A percentile compares a stretch with the other conserved stretches of the same genome.
Evolutionary conservation across 2,888 invertebrate species (phyloP).

Genomic region (Melinopterus prodromus): DNA sequence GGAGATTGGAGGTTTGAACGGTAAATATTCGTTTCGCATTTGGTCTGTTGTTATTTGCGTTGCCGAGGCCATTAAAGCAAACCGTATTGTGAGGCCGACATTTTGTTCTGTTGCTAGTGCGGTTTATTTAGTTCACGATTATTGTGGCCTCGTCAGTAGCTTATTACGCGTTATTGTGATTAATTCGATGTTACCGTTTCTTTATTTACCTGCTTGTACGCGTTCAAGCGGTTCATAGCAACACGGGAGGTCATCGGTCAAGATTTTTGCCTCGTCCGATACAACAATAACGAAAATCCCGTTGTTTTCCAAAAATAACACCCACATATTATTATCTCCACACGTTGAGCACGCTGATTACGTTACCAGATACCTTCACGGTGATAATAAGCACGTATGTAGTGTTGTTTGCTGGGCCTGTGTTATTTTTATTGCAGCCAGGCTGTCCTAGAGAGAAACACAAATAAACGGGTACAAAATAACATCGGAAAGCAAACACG

Average conservation of each 20-base stretch:
- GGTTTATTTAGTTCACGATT: constrained; percentile 20
- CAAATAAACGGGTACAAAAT: background rate
- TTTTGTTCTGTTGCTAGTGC: constrained; percentile 22
- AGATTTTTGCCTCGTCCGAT: constrained; percentile 33
- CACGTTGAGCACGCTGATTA: too few species aligned
- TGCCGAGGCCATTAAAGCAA: background rate
- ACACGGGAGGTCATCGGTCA: constrained; percentile 37
- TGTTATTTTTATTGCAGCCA: background rate
- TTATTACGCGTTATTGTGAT: constrained; percentile 44
- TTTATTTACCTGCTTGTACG: constrained; percentile 25
- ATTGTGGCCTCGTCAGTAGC: constrained; percentile 51
- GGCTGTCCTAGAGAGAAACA: background rate
- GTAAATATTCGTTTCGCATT: constrained; percentile 57
- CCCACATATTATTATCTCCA: background rate
- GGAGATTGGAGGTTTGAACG: constrained; percentile 70
- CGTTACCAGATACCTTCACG: background rate
- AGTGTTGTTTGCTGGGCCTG: background rate
- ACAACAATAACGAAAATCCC: constrained; percentile 28
- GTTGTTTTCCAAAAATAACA: constrained; percentile 33
- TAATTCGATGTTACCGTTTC: constrained; percentile 31
- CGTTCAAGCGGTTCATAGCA: constrained; percentile 33
- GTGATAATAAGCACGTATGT: background rate
- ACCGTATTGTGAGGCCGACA: constrained; percentile 29
- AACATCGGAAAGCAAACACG: background rate
- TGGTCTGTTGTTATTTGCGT: background rate